Base-by-base conservation (phyloP, 2,888 invertebrate genomes). In the Megalurothrips usitatus region DNA sequence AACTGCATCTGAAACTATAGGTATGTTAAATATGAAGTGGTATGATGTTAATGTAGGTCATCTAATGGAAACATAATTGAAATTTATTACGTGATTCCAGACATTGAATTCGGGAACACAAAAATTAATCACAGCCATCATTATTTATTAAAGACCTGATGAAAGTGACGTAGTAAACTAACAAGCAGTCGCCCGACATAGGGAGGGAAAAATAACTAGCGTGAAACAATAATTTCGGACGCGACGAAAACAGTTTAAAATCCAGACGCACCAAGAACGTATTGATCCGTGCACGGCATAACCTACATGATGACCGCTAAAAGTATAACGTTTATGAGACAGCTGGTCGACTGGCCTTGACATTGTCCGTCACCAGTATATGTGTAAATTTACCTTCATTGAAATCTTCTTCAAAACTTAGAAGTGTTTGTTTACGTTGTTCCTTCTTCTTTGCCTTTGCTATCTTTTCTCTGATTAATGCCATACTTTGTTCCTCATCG, bases 381-480 rank as follows among this genome's bases (percentile, higher is more conserved):
- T 47, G 68, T 26, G 80, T 79, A 82, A 81, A 79, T 84, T 85
- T 85, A 90, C 90, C 92, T 89, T 92, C 92, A 85, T 94, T 93
- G 83, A 92, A 84, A 84, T 88, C 88, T 82, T 87, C 86, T 80
- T 86, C 95, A 87, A 96, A 96, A 88, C 96, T 96, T 63, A 96
- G 89, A 82, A 95, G 88, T 23, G 88, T 86, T 82, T 85, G 84
- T 80, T 84, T 84, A 43, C 79, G 89, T 88, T 82, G 89, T 89
- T 87, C 92, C 91, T 84, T 89, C 87, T 75, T 88, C 87, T 84
- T 91, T 90, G 83, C 87, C 87, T 85, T 90, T 89, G 83, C 86
- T 87, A 84, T 87, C 88, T 85, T 90, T 88, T 85, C 86, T 85
- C 85, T 85, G 68, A 84, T 84, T 82, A 82, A 80, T 34, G 58